Base-by-base conservation (phyloP, 2,113 vertebrate genomes). In the Tachysurus vachellii region DNA sequence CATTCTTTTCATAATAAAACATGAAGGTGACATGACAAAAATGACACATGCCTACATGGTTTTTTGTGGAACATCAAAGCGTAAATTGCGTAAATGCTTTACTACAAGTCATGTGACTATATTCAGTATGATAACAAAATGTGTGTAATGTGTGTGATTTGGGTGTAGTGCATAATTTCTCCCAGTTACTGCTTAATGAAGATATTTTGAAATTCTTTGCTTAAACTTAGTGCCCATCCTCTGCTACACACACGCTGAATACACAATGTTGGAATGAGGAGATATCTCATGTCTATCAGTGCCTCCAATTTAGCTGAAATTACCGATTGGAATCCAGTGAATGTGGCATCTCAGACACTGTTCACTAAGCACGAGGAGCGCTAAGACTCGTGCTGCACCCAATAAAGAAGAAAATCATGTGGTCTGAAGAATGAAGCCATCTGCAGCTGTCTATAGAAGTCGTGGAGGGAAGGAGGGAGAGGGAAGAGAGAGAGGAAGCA, bases 371-470 rank as follows among this genome's bases (percentile, higher is more conserved):
- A 64, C 2, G 76, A 77, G 68, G 42, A 26, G 11, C 26, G 54
- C 42, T 71, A 86, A 59, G 64, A 11, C 61, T 68, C 31, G 62
- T 76, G 42, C 64, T 59, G 31, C 64, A 73, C 66, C 57, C 54
- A 42, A 73, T 84, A 61, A 70, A 81, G 76, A 85, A 80, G 64
- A 36, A 53, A 68, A 84, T 23, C 84, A 66, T 71, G 87, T 6
- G 42, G 62, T 31, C 50, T 56, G 88, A 86, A 88, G 85, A 90
- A 87, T 86, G 89, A 91, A 92, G 94, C 91, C 88, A 89, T 90
- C 91, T 92, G 56, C 94, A 95, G 94, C 93, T 95, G 94, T 94
- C 92, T 79, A 1, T 73, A 92, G 87, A 91, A 87, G 91, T 88
- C 89, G 91, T 90, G 89, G 87, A 90, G 91, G 73, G 83, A 5